Base-by-base conservation (phyloP, 2,797 vertebrate species). In the Anabacerthia variegaticeps region DNA sequence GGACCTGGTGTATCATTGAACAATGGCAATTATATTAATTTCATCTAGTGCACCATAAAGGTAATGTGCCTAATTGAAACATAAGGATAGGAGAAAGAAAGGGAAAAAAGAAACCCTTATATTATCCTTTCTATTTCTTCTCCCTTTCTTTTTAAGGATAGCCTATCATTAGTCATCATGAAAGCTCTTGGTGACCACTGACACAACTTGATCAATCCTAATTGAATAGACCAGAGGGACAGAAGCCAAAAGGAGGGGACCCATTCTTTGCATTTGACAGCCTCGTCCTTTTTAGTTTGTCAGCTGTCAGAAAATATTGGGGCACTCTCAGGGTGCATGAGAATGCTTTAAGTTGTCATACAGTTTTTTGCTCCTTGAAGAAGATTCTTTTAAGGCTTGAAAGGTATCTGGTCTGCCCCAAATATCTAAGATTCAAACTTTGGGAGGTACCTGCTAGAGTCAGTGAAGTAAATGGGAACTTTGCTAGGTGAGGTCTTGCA, bases 161-260 rank as follows among this genome's bases (percentile, higher is more conserved):
- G 44, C 63, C 48, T 78, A 93, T 97, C 97, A 97, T 98, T 97
- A 97, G 95, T 98, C 97, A 98, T 96, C 72, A 43, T 93, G 97
- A 98, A 97, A 94, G 97, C 95, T 97, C 95, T 96, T 65, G 77
- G 97, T 97, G 96, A 95, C 97, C 75, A 88, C 71, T 91, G 97
- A 98, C 98, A 98, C 84, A 74, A 72, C 71, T 96, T 97, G 98
- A 97, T 98, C 98, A 97, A 98, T 98, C 93, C 97, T 98, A 98
- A 98, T 98, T 97, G 97, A 97, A 98, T 97, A 96, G 94, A 97
- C 95, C 88, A 96, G 91, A 98, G 97, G 97, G 97, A 96, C 97
- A 96, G 93, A 87, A 74, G 87, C 97, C 77, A 66, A 96, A 97
- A 95, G 82, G 63, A 96, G 96, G 41, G 39, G 88, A 91, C 89